Conservation (phyloP, 1,140 invertebrate genomes). For the Danaus melanippus region DNA sequence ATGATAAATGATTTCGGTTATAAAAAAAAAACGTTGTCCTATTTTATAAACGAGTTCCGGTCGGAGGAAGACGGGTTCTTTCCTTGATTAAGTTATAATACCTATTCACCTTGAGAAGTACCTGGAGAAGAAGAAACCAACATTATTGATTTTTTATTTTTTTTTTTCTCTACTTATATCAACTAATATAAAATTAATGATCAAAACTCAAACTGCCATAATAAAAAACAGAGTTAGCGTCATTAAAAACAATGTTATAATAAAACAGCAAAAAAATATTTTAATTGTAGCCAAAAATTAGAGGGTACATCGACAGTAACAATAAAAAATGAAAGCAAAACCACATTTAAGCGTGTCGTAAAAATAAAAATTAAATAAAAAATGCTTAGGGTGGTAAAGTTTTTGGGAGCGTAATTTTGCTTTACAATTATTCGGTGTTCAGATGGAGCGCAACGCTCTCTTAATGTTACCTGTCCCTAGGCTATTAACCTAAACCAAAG, state of each 20-base stretch:
- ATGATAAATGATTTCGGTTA: constrained; percentile 70
- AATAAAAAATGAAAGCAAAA: constrained; percentile 70
- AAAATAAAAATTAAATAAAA: constrained; percentile 72
- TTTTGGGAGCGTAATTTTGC: constrained; percentile 54
- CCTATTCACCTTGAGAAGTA: constrained; percentile 72
- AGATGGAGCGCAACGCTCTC: constrained; percentile 43
- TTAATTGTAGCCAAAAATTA: constrained; percentile 69
- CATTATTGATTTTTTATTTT: constrained; percentile 14
- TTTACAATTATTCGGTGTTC: constrained; percentile 61
- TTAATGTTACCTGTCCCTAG: constrained; percentile 57
- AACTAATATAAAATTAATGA: background rate
- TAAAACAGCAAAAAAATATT: constrained; percentile 55
- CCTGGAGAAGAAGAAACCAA: constrained; percentile 59
- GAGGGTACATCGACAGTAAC: constrained; percentile 66
- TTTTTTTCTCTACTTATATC: constrained; percentile 1
- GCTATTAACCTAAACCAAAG: constrained; percentile 33
- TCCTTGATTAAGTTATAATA: constrained; percentile 61
- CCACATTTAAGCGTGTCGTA: constrained; percentile 68
- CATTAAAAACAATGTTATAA: constrained; percentile 66
- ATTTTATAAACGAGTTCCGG: constrained; percentile 65
- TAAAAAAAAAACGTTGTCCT: constrained; percentile 60
- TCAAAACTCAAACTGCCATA: constrained; percentile 18
- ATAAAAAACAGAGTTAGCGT: constrained; percentile 29
- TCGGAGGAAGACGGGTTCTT: constrained; percentile 50
- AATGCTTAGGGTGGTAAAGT: constrained; percentile 63